Evolutionary conservation across 2,888 invertebrate species (phyloP).

Genomic region (Theristus sp.): DNA sequence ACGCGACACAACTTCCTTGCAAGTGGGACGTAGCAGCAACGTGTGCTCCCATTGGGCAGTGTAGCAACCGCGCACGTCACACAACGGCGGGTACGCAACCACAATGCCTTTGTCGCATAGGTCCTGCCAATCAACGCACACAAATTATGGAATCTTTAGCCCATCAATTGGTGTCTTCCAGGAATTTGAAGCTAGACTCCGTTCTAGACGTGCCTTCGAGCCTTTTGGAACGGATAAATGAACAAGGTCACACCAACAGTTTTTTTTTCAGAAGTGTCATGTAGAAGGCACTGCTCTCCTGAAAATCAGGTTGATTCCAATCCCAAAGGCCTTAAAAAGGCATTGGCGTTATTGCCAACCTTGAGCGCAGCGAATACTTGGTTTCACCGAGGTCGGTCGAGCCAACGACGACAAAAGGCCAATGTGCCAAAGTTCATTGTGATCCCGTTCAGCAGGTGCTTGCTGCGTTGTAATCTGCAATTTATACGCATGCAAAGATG

Average conservation of each 20-base stretch:
- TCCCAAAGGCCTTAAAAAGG: neutral
- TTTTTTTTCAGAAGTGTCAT: too few relatives aligned
- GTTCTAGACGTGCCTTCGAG: neutral
- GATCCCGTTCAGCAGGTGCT: slow-evolving; percentile 68
- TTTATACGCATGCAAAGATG: too few relatives aligned
- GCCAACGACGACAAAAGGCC: slow-evolving; percentile 96
- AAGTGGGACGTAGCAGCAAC: slow-evolving; percentile 82
- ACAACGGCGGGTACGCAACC: slow-evolving; percentile 93
- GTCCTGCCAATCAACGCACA: too few relatives aligned
- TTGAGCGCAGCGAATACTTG: slow-evolving; percentile 96
- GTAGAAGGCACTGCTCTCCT: neutral
- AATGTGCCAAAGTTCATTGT: slow-evolving; percentile 92
- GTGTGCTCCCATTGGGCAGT: slow-evolving; percentile 99
- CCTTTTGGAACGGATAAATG: too few relatives aligned
- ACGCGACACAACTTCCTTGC: slow-evolving; percentile 90
- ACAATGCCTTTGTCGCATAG: slow-evolving; percentile 90
- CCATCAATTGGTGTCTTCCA: too few relatives aligned
- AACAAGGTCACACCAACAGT: too few relatives aligned
- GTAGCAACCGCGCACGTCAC: slow-evolving; percentile 88
- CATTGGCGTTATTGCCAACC: slow-evolving; percentile 15
- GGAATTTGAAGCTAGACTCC: too few relatives aligned
- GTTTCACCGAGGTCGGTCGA: slow-evolving; percentile 85
- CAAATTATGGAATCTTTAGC: too few relatives aligned
- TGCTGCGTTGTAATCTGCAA: slow-evolving; percentile 63
- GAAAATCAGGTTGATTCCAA: neutral